A percentile compares a stretch with the other conserved stretches of the same genome.
phyloP scores from a whole-genome alignment of 2,888 invertebrate genomes.

The Thera britannica region DNA sequence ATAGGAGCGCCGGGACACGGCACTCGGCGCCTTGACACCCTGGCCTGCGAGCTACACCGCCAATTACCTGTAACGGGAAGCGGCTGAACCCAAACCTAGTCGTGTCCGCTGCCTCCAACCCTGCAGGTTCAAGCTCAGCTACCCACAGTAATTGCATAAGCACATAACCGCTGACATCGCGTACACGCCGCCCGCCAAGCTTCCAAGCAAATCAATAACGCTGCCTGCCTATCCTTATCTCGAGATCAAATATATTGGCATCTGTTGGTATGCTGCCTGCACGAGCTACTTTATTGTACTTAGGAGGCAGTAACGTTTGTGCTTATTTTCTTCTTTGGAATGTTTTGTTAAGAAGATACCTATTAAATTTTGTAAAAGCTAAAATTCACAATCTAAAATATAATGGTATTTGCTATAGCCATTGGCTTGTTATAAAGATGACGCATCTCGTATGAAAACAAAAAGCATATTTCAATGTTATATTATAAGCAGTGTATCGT shows the following conservation, averaged over 20 bases:
- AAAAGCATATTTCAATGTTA: constrained; percentile 48
- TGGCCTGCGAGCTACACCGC: constrained; percentile 55
- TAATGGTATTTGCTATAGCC: not conserved
- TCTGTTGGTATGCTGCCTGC: constrained; percentile 38
- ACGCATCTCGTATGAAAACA: not conserved
- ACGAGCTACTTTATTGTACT: constrained; percentile 38
- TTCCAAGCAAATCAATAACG: constrained; percentile 62
- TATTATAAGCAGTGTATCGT: constrained; percentile 51
- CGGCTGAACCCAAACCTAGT: constrained; percentile 52
- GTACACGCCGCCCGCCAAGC: constrained; percentile 44
- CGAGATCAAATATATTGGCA: constrained; percentile 56
- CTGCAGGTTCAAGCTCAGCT: constrained; percentile 41
- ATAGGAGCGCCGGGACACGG: constrained; percentile 60
- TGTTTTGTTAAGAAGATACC: not conserved
- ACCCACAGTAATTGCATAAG: constrained; percentile 74
- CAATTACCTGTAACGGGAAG: constrained; percentile 76
- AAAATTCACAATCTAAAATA: not conserved
- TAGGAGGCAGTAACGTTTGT: constrained; percentile 29
- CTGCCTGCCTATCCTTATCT: constrained; percentile 54
- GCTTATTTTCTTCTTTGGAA: constrained; percentile 17
- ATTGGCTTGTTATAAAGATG: not conserved
- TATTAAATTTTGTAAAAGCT: not conserved
- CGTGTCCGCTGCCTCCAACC: constrained; percentile 22
- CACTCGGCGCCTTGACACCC: constrained; percentile 70
- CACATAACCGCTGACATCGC: constrained; percentile 60